Base-by-base conservation (phyloP, 1,140 invertebrate species). In the Radopholus similis region DNA sequence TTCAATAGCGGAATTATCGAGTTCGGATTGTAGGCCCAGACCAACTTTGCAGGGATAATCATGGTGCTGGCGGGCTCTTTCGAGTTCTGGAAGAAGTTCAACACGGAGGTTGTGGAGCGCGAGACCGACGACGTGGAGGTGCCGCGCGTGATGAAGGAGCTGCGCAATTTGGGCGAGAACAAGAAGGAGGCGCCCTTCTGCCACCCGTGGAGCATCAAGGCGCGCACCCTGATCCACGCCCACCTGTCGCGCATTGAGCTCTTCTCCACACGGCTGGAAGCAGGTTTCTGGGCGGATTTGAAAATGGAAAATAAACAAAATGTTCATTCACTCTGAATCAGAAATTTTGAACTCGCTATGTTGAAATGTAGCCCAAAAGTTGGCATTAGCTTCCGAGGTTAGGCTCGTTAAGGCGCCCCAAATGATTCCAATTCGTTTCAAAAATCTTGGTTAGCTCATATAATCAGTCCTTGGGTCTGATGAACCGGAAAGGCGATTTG, bases 51-150 rank as follows among this genome's bases (percentile, higher is more conserved):
- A 87, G 86, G 93, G 79, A 91, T 92, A 1, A 87, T 98, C 3
- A 97, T 97, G 92, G 91, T 99, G 66, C 85, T 98, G 51, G 91
- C 89, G 23, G 94, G 91, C 26, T 95, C 94, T 44, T 89, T 91
- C 80, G 96, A 99, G 84, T 99, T 97, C 87, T 91, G 94, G 74
- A 90, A 89, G 82, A 88, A 89, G 67, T 91, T 92, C 81, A 99
- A 98, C 84, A 89, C 89, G 30, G 93, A 98, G 86, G 89, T 98
- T 64, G 86, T 92, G 62, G 93, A 95, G 83, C 87, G 95, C 76
- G 89, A 91, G 68, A 90, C 90, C 53, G 96, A 99, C 83, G 94
- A 95, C 85, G 88, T 90, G 79, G 95, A 98, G 88, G 88, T 98
- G 66, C 92, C 93, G 68, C 84, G 93, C 89, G 85, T 98, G 35